Base-by-base conservation (phyloP, 2,888 invertebrate genomes). In the Melipona beecheii region DNA sequence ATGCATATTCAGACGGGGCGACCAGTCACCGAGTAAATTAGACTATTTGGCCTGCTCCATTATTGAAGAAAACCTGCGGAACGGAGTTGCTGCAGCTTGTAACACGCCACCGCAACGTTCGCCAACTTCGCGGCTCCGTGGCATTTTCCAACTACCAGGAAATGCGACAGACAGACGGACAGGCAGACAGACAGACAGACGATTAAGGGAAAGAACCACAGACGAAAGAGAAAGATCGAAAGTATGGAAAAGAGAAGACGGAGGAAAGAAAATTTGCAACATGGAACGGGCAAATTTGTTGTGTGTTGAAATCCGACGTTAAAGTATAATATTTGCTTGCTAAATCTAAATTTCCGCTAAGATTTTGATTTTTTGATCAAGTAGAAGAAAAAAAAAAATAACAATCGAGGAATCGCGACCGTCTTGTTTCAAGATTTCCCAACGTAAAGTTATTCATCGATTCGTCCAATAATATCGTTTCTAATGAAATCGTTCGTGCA, bases 31-130 rank as follows among this genome's bases (percentile, higher is more conserved):
- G 88, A 83, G 87, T 89, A 89, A 92, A 92, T 92, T 91, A 90
- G 90, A 91, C 92, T 87, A 92, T 92, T 92, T 90, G 88, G 89
- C 87, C 79, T 85, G 87, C 76, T 91, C 89, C 89, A 90, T 91
- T 92, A 91, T 92, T 88, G 88, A 91, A 86, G 87, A 89, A 89
- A 91, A 86, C 86, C 91, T 85, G 72, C 87, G 87, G 83, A 86
- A 90, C 86, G 78, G 86, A 86, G 87, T 85, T 50, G 75, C 83
- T 86, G 87, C 86, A 87, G 87, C 84, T 86, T 84, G 88, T 89
- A 87, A 86, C 81, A 86, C 79, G 86, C 87, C 83, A 62, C 72
- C 85, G 81, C 83, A 83, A 85, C 83, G 84, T 85, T 87, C 84
- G 87, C 43, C 84, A 90, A 90, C 88, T 91, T 89, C 81, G 81